These are phyloP conservation scores for Regulus satrapa DNA, from an alignment of 2,113 vertebrate species.

Conservation along the genomic window DNA sequence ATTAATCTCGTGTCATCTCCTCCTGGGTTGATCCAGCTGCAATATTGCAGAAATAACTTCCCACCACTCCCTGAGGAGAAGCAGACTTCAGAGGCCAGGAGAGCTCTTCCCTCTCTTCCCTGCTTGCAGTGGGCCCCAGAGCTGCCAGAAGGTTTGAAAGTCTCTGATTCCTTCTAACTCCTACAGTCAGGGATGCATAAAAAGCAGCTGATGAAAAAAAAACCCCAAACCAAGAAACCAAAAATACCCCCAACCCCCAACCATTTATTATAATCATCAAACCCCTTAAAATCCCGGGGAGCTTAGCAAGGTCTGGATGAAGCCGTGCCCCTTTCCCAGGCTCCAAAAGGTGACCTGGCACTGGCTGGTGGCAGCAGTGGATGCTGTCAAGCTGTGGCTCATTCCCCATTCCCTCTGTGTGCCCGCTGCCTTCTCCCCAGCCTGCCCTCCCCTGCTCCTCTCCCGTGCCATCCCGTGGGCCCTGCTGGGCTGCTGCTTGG, in stretches of 20 bases:
- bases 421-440: background rate
- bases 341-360: background rate
- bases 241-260: background rate
- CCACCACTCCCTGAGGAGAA: background rate
- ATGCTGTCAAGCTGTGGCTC: constrained; percentile 18
- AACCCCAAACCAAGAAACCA: too few species aligned
- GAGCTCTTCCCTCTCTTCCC: background rate
- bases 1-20: background rate
- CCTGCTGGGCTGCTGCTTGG: background rate
- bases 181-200: constrained; percentile 7
- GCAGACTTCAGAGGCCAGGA: background rate
- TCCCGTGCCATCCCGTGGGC: background rate
- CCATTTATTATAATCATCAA: constrained; percentile 28
- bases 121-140: background rate
- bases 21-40: background rate
- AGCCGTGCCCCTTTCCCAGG: constrained; percentile 9
- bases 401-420: constrained; percentile 31
- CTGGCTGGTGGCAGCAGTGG: background rate
- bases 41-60: constrained; percentile 47
- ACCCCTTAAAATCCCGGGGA: constrained; percentile 12
- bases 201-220: background rate
- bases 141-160: background rate
- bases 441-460: background rate
- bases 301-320: background rate
- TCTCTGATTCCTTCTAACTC: constrained; percentile 18